Evolutionary conservation across 1,140 invertebrate genomes (phyloP).

Genomic region (Phymorhynchus buccinoides): DNA sequence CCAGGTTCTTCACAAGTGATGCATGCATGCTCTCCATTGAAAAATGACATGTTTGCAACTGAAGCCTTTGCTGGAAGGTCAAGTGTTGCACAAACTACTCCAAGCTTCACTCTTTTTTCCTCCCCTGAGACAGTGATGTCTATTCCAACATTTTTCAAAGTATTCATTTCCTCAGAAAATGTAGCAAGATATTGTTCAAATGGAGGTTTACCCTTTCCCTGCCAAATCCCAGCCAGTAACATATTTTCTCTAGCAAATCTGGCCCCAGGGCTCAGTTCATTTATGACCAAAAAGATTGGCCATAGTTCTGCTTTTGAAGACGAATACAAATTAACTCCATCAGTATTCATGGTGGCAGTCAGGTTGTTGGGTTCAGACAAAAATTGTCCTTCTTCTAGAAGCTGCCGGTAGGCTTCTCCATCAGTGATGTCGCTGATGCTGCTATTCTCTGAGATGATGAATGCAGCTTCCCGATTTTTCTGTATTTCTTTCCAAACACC

Average conservation of each 20-base stretch:
- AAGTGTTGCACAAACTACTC: background rate
- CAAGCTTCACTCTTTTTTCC: background rate
- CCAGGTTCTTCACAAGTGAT: conserved; percentile 47
- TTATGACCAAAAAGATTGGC: conserved; percentile 48
- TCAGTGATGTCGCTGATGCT: conserved; percentile 43
- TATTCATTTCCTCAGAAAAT: conserved; percentile 30
- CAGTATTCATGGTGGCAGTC: conserved; percentile 47
- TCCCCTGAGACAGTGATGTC: background rate
- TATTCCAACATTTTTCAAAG: conserved; percentile 26
- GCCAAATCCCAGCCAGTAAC: conserved; percentile 45
- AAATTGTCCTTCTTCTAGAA: conserved; percentile 28
- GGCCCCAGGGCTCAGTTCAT: conserved; percentile 42
- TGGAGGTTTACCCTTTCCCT: conserved; percentile 49
- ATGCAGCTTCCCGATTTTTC: conserved; percentile 22
- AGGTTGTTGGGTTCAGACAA: background rate
- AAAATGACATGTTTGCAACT: background rate
- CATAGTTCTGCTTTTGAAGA: conserved; percentile 51
- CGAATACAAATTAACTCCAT: conserved; percentile 47
- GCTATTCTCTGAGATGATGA: background rate
- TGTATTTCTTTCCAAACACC: conserved; percentile 45
- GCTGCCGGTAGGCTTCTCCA: conserved; percentile 38
- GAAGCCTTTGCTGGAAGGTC: conserved; percentile 11
- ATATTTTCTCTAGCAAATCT: conserved; percentile 49
- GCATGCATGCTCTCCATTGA: conserved; percentile 24
- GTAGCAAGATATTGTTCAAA: conserved; percentile 35